Percentiles rank a stretch among this genome's conserved stretches.
phyloP scores from a whole-genome alignment of 2,888 invertebrate genomes.

The Stegana nigrithorax region DNA sequence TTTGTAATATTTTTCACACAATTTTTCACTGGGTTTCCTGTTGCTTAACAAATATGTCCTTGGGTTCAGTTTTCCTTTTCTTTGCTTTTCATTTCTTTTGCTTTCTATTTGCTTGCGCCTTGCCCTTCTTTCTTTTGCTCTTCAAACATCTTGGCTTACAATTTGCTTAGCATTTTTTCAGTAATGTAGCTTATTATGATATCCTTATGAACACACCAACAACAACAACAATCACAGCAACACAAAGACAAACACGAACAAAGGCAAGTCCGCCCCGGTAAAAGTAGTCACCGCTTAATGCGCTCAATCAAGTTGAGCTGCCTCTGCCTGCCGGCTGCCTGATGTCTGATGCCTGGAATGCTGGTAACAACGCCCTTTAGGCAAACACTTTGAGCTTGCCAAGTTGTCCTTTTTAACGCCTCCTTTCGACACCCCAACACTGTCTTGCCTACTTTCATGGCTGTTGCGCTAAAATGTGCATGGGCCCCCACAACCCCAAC shows the following conservation, averaged over 20 bases:
- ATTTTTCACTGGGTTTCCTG: background rate
- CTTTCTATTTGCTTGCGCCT: no score
- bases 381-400: no score
- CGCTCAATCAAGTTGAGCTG: slow-evolving; percentile 2
- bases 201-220: slow-evolving; percentile 18
- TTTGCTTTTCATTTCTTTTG: no score
- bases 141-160: background rate
- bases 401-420: slow-evolving; percentile 4
- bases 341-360: background rate
- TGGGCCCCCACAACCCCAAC: no score
- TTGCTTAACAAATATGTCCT: no score
- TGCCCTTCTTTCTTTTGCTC: background rate
- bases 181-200: slow-evolving; percentile 22
- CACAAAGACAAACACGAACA: no score
- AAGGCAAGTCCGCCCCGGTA: no score
- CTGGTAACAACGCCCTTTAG: no score
- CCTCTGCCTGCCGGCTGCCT: background rate
- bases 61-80: no score
- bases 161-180: background rate
- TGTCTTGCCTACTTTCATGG: no score
- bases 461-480: no score
- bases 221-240: background rate
- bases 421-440: background rate
- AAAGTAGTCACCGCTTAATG: background rate
- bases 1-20: background rate